Conservation (phyloP, 2,113 vertebrate species). For the Colistium nudipinnis region DNA sequence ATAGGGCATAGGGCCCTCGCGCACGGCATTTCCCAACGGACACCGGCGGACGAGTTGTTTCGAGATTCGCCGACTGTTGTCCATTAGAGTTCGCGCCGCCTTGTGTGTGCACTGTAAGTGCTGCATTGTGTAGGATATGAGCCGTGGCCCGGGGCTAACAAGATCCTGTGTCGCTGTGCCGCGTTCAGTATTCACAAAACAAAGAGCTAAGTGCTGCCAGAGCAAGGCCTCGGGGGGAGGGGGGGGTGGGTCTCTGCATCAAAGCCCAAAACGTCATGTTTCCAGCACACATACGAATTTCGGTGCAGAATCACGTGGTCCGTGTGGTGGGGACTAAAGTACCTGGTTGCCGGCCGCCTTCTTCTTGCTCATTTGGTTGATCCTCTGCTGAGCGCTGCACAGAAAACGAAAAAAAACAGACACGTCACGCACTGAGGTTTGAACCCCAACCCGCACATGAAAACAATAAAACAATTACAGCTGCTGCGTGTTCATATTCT, state of each 20-base stretch:
- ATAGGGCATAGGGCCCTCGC: no score
- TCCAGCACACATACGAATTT: conserved; percentile 16
- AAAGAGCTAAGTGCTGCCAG: conserved; percentile 47
- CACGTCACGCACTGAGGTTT: not conserved
- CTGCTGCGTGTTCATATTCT: not conserved
- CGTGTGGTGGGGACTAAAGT: conserved; percentile 44
- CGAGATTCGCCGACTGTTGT: conserved; percentile 42
- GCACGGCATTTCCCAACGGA: conserved; percentile 5
- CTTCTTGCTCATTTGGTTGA: conserved; percentile 96
- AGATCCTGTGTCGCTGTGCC: conserved; percentile 38
- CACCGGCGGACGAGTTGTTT: not conserved
- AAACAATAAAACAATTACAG: not conserved
- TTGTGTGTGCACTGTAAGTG: conserved; percentile 5
- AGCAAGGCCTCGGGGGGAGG: conserved; percentile 35
- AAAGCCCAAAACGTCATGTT: conserved; percentile 36
- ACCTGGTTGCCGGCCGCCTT: conserved; percentile 98
- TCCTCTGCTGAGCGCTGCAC: conserved; percentile 94
- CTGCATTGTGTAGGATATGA: conserved; percentile 29
- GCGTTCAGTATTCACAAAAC: conserved; percentile 45
- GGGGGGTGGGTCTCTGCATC: conserved; percentile 17
- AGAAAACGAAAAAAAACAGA: conserved; percentile 6
- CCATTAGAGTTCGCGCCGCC: conserved; percentile 38
- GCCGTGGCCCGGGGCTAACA: conserved; percentile 32
- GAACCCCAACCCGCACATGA: not conserved
- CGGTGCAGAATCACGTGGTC: not conserved